Conservation (phyloP, 2,113 vertebrate species). For the Mormoops blainvillei region DNA sequence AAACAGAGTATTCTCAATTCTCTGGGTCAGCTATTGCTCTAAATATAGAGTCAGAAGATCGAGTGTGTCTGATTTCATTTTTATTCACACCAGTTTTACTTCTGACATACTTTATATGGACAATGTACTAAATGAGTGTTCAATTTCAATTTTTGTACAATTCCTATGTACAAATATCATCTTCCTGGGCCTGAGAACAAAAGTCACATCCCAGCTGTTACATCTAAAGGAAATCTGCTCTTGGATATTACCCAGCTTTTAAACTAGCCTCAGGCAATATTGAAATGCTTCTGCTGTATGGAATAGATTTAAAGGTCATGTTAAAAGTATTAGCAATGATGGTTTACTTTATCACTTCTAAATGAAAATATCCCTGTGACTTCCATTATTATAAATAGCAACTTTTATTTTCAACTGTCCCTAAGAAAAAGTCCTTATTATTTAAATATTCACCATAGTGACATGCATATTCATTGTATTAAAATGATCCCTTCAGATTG, state of each 20-base stretch:
- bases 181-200: conserved; percentile 15
- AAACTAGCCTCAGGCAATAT: neutral
- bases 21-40: neutral
- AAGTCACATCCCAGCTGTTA: conserved; percentile 25
- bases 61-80: conserved; percentile 6
- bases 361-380: conserved; percentile 2
- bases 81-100: neutral
- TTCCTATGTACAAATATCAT: neutral
- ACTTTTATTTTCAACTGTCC: conserved; percentile 37
- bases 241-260: neutral
- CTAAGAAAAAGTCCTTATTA: conserved; percentile 23
- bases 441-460: conserved; percentile 53
- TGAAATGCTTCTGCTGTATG: neutral
- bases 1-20: neutral
- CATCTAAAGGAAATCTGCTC: conserved; percentile 21
- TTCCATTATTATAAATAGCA: conserved; percentile 16
- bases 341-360: conserved; percentile 17
- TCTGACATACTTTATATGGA: neutral
- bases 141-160: conserved; percentile 19
- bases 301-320: neutral
- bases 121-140: neutral
- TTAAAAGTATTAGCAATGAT: conserved; percentile 5
- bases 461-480: conserved; percentile 24
- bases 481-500: conserved; percentile 58
- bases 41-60: neutral